These are phyloP conservation scores for Drosophila micromelanica DNA, from an alignment of 1,140 invertebrate species.

Conservation along the genomic window DNA sequence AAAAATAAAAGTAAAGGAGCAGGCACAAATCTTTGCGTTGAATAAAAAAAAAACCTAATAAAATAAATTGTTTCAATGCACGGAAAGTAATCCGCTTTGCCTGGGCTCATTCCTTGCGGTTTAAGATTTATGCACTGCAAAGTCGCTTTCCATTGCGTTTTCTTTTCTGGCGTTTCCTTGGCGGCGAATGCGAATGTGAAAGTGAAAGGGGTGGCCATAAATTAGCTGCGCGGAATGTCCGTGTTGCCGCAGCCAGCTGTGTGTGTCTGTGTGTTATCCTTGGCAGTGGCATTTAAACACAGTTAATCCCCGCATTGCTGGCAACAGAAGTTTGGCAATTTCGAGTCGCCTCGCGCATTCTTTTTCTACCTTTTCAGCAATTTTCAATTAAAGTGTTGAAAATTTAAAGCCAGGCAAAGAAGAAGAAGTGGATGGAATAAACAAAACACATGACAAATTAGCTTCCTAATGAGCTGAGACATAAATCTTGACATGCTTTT, in stretches of 20 bases:
- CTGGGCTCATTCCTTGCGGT: slow-evolving; percentile 71
- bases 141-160: slow-evolving; percentile 61
- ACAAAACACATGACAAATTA: slow-evolving; percentile 76
- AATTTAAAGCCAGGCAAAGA: slow-evolving; percentile 59
- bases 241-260: background rate
- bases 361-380: slow-evolving; percentile 3
- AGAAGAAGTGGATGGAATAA: background rate
- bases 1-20: slow-evolving; percentile 3
- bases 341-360: slow-evolving; percentile 29
- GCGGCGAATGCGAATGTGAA: slow-evolving; percentile 43
- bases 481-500: slow-evolving; percentile 74
- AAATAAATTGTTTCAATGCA: slow-evolving; percentile 82
- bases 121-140: slow-evolving; percentile 79
- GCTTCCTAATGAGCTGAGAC: slow-evolving; percentile 78
- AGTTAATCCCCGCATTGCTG: slow-evolving; percentile 72
- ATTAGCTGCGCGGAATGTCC: slow-evolving; percentile 69
- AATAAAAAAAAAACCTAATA: slow-evolving; percentile 51
- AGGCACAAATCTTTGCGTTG: slow-evolving; percentile 24
- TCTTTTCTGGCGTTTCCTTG: slow-evolving; percentile 29
- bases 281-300: slow-evolving; percentile 67
- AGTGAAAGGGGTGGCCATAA: slow-evolving; percentile 76
- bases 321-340: slow-evolving; percentile 67
- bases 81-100: slow-evolving; percentile 74
- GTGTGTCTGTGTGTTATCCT: slow-evolving; percentile 4
- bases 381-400: slow-evolving; percentile 81